Percentiles rank a stretch among this genome's conserved stretches.
phyloP scores from a whole-genome alignment of 2,797 vertebrate species.

The Pseudochirops cupreus region DNA sequence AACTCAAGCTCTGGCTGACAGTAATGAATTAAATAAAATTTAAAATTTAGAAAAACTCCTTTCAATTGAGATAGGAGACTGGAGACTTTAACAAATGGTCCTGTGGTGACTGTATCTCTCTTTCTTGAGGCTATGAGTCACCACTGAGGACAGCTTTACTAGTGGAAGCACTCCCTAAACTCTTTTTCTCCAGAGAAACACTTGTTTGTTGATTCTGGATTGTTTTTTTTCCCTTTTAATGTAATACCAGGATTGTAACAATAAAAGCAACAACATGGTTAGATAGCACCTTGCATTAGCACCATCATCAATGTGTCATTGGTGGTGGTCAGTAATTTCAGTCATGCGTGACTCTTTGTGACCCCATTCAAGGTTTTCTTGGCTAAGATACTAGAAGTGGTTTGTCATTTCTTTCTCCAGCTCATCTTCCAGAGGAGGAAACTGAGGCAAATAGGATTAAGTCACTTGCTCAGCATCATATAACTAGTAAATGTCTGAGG shows the following conservation, averaged over 20 bases:
- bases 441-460: no score
- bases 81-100: neutral
- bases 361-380: no score
- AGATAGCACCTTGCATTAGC: neutral
- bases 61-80: neutral
- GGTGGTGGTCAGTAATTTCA: no score
- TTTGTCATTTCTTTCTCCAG: no score
- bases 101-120: neutral
- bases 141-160: conserved; percentile 26
- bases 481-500: no score
- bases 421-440: no score
- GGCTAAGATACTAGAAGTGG: no score
- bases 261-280: neutral
- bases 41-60: neutral
- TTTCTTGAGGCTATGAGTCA: neutral
- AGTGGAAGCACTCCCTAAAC: conserved; percentile 20
- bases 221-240: conserved; percentile 11
- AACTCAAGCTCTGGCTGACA: neutral
- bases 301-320: neutral
- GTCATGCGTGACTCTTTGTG: no score
- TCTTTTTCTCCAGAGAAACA: neutral
- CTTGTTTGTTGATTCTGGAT: neutral
- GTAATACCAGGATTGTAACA: neutral
- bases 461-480: no score
- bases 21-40: conserved; percentile 36